Evolutionary conservation across 2,797 vertebrate species (phyloP).

Genomic region (Anguilla megastoma): DNA sequence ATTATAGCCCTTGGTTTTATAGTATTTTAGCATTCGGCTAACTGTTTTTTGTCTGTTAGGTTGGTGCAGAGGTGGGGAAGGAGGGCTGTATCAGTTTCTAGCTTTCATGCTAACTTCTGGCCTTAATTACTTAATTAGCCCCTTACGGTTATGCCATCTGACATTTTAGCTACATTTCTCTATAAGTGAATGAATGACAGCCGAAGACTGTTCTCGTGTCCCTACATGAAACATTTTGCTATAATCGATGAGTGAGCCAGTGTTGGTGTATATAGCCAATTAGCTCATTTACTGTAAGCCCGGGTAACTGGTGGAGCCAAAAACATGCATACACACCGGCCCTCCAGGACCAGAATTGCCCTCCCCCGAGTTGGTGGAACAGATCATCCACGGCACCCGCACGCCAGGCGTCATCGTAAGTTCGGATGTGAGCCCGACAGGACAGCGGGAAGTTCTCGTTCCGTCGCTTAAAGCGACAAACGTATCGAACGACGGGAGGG

Average conservation of each 20-base stretch:
- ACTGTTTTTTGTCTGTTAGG: not conserved
- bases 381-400: not conserved
- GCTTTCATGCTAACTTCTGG: too few relatives aligned
- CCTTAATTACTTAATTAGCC: too few relatives aligned
- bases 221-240: not conserved
- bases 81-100: too few relatives aligned
- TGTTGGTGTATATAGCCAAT: not conserved
- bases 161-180: too few relatives aligned
- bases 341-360: not conserved
- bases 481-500: conserved; percentile 47
- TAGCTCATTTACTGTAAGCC: not conserved
- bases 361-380: not conserved
- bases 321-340: not conserved
- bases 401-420: too few relatives aligned
- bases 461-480: conserved; percentile 36
- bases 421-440: conserved; percentile 52
- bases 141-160: too few relatives aligned
- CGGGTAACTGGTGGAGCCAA: not conserved
- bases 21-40: not conserved
- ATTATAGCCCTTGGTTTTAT: not conserved
- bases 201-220: too few relatives aligned
- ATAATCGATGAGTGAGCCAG: not conserved
- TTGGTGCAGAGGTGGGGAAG: too few relatives aligned
- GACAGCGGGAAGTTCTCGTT: conserved; percentile 34
- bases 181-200: too few relatives aligned